Percentiles rank a stretch among this genome's conserved stretches.
phyloP scores from a whole-genome alignment of 2,888 invertebrate species.

The Cephus pulcher region DNA sequence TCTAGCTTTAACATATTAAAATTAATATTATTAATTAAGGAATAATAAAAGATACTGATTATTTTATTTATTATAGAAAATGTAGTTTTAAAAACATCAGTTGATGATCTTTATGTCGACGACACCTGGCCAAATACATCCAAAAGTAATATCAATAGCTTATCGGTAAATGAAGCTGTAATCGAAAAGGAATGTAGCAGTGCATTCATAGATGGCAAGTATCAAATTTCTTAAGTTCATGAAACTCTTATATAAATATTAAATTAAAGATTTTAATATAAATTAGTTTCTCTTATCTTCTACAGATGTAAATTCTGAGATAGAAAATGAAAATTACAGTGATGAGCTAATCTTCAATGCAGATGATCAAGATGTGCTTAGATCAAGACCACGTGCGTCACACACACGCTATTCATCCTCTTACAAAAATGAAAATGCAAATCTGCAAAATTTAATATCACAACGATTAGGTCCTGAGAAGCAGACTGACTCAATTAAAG shows the following conservation, averaged over 20 bases:
- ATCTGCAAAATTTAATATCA: background rate
- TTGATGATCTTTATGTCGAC: background rate
- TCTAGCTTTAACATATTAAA: background rate
- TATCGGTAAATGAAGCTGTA: constrained; percentile 3
- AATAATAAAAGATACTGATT: background rate
- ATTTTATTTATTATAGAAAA: background rate
- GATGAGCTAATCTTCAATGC: background rate
- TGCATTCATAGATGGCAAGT: constrained; percentile 7
- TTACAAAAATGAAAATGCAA: background rate
- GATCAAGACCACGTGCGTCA: constrained; percentile 16
- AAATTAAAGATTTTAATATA: background rate
- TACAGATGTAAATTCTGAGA: constrained; percentile 4
- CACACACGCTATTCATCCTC: background rate
- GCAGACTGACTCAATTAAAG: background rate
- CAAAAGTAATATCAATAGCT: background rate
- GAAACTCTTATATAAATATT: too few relatives aligned
- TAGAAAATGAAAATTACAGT: background rate
- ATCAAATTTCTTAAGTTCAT: background rate
- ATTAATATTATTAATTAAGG: background rate
- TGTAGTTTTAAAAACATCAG: background rate
- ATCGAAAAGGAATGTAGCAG: constrained; percentile 3
- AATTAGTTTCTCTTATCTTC: background rate
- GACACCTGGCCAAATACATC: background rate
- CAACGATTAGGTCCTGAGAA: background rate
- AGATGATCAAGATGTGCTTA: constrained; percentile 7